phyloP scores from a whole-genome alignment of 2,888 invertebrate genomes.

The Nomada ruficornis region DNA sequence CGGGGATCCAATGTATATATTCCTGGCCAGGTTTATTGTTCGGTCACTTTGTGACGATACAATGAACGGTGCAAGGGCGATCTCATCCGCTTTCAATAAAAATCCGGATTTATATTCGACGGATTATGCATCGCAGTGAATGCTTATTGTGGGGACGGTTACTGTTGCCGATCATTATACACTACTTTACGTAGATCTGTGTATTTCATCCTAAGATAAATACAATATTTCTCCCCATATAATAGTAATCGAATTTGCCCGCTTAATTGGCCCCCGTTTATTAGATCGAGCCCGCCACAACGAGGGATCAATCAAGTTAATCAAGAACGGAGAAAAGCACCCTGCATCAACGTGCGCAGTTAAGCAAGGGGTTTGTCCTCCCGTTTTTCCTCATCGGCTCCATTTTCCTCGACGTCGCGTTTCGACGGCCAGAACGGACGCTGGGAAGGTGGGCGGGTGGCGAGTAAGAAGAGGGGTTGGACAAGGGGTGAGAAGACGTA shows the following conservation, averaged over 20 bases:
- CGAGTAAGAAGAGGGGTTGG: no score
- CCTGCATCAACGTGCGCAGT: conserved; percentile 13
- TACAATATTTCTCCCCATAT: no score
- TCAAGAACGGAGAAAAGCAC: neutral
- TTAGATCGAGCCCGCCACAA: no score
- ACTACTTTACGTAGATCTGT: no score
- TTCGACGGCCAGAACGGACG: conserved; percentile 10
- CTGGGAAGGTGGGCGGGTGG: neutral
- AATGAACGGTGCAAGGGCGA: neutral
- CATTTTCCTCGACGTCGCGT: conserved; percentile 30
- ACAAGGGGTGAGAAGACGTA: neutral
- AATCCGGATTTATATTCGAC: conserved; percentile 1
- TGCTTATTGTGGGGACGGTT: neutral
- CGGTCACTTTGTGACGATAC: conserved; percentile 1
- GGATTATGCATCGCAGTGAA: neutral
- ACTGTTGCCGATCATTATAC: neutral
- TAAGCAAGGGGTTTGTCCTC: neutral
- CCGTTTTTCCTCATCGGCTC: conserved; percentile 29
- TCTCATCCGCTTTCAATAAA: conserved; percentile 10
- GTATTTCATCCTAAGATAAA: no score
- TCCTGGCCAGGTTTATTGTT: neutral
- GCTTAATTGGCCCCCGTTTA: no score
- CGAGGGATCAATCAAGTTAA: no score
- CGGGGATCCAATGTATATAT: neutral
- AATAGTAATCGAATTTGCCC: no score